Evolutionary conservation across 2,113 vertebrate genomes (phyloP), one percentile per base, ranked within the genome.

Genomic region (Phainopepla nitens): DNA sequence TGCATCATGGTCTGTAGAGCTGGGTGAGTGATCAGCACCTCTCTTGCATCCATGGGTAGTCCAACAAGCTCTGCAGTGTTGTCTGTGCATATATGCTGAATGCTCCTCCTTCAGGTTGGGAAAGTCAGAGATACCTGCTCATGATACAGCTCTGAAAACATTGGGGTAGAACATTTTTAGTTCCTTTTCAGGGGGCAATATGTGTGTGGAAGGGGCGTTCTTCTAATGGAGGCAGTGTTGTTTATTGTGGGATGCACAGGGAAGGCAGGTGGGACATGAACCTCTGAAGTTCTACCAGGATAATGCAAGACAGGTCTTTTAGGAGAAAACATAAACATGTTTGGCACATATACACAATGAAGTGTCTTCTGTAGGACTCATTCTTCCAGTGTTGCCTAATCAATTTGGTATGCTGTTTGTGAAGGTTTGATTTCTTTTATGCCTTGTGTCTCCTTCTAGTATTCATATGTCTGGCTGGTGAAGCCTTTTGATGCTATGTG

Each of bases 351-450:
- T 21, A 39, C 71, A 75, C 22, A 25, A 17, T 65, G n/a, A 79
- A 89, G 35, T 62, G 47, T 77, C 69, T 93, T 57, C 72, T 60
- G 33, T 50, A 80, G 69, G 44, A 56, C 60, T 72, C 62, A 76
- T 93, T 91, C 62, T 82, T 85, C n/a, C 69, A 53, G 39, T 66
- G 51, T 93, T 97, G 93, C 83, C 72, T 85, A 79, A 95, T 87
- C 88, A 92, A 65, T 89, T 84, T 77, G 39, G 36, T 75, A 62
- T 2, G 0, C 41, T 92, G 78, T 78, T 93, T 94, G 44, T 86
- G 66, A 88, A 94, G 45, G 33, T 88, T 86, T 90, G 33, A 66
- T 83, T 86, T 83, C 69, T 73, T 88, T 77, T 64, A 41, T 71
- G 51, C 72, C 13, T 83, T 77, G 36, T 49, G 39, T 90, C 82